Percentiles rank a stretch among this genome's conserved stretches.
Conservation (phyloP, 2,113 vertebrate species). For the Erythrocercus mccallii region DNA sequence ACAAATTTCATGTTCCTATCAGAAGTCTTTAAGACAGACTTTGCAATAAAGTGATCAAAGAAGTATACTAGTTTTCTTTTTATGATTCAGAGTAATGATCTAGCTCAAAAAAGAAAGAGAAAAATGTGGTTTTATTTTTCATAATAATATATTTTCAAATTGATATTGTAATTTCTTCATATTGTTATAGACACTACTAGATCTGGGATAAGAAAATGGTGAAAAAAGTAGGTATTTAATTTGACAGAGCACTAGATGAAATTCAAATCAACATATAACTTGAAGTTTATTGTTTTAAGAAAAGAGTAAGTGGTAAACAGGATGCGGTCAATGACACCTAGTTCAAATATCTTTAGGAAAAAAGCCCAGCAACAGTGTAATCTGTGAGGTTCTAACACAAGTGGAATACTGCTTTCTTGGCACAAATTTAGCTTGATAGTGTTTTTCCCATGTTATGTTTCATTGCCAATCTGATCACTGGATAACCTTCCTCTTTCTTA, state of each 20-base stretch:
- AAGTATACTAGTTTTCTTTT: neutral
- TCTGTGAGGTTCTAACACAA: neutral
- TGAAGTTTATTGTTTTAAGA: neutral
- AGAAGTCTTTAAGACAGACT: neutral
- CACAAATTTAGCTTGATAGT: neutral
- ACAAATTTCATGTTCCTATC: neutral
- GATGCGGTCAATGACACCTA: neutral
- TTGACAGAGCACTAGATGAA: neutral
- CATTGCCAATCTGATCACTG: neutral
- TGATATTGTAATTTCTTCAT: neutral
- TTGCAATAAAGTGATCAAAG: neutral
- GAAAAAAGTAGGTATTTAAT: neutral
- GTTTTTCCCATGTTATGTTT: rapidly evolving
- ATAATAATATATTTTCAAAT: neutral
- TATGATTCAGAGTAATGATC: neutral
- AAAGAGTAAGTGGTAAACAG: neutral
- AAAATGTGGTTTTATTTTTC: neutral
- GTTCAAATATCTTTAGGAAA: neutral
- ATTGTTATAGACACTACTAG: neutral
- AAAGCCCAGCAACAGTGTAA: neutral
- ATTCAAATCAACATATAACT: neutral
- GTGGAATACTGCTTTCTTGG: neutral
- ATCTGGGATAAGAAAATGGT: neutral
- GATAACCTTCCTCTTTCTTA: neutral
- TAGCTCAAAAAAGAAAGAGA: neutral